These are phyloP conservation scores for Lepas anatifera DNA, from an alignment of 2,888 invertebrate genomes.

Conservation along the genomic window DNA sequence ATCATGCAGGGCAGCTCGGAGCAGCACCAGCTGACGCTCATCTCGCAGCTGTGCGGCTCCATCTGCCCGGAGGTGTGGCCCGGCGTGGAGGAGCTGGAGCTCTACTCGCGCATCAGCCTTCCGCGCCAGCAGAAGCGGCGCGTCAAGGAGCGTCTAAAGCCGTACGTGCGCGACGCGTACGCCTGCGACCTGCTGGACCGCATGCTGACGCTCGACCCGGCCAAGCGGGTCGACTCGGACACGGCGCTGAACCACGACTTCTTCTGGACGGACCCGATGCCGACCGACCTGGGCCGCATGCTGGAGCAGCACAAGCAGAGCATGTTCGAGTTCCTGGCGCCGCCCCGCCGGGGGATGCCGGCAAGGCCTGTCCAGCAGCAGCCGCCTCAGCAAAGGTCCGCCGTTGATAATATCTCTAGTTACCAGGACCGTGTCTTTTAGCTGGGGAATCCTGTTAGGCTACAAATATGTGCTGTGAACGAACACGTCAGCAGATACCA, in stretches of 20 bases:
- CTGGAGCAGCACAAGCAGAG: slow-evolving; percentile 76
- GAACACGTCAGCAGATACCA: too few relatives aligned
- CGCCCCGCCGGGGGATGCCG: slow-evolving; percentile 47
- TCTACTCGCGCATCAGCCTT: slow-evolving; percentile 76
- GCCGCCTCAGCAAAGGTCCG: neutral
- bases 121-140: slow-evolving; percentile 64
- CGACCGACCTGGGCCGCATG: slow-evolving; percentile 81
- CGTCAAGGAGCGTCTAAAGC: slow-evolving; percentile 69
- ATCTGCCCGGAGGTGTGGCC: slow-evolving; percentile 91
- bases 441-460: too few relatives aligned
- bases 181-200: slow-evolving; percentile 90
- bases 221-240: slow-evolving; percentile 75
- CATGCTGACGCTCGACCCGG: slow-evolving; percentile 79
- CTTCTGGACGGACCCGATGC: slow-evolving; percentile 97
- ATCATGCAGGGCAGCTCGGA: slow-evolving; percentile 96
- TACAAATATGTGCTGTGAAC: too few relatives aligned
- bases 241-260: slow-evolving; percentile 93
- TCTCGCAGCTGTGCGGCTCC: slow-evolving; percentile 91
- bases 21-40: slow-evolving; percentile 86
- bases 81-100: slow-evolving; percentile 74
- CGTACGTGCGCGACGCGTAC: slow-evolving; percentile 79
- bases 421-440: slow-evolving; percentile 12
- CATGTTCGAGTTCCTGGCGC: slow-evolving; percentile 88
- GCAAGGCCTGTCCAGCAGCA: neutral
- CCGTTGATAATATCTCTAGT: slow-evolving; percentile 7